These are phyloP conservation scores for Caenorhabditis sp. DNA, from an alignment of 2,888 invertebrate species.

Conservation along the genomic window DNA sequence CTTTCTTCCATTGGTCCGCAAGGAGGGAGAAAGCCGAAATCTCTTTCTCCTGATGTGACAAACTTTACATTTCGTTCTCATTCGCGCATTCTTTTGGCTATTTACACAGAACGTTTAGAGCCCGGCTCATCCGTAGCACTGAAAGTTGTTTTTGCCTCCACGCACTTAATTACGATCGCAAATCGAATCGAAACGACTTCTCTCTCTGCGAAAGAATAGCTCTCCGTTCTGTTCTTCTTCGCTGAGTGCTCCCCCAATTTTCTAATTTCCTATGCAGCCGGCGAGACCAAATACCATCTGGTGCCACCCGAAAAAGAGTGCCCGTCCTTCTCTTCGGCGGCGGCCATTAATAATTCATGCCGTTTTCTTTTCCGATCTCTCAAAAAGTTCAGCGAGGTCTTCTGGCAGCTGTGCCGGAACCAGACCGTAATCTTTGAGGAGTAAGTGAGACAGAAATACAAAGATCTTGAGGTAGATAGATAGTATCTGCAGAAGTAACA, in stretches of 20 bases:
- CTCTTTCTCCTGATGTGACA: constrained; percentile 6
- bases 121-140: no score
- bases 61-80: constrained; percentile 6
- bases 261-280: constrained; percentile 9
- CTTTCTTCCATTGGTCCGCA: constrained; percentile 36
- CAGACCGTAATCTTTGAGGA: background rate
- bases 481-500: no score
- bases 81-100: background rate
- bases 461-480: constrained; percentile 4
- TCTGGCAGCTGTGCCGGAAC: background rate
- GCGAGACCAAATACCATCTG: constrained; percentile 49
- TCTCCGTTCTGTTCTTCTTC: background rate
- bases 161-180: no score
- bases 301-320: constrained; percentile 24
- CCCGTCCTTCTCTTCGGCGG: constrained; percentile 3
- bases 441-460: background rate
- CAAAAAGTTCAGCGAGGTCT: constrained; percentile 3
- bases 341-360: constrained; percentile 45
- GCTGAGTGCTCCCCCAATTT: background rate
- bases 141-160: no score
- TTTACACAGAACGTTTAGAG: no score
- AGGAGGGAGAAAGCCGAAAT: constrained; percentile 44
- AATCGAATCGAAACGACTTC: no score
- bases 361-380: constrained; percentile 6
- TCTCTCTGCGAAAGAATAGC: no score